Percentiles rank a stretch among this genome's conserved stretches.
Conservation (phyloP, 2,888 invertebrate species). For the Ennomos quercinarius region DNA sequence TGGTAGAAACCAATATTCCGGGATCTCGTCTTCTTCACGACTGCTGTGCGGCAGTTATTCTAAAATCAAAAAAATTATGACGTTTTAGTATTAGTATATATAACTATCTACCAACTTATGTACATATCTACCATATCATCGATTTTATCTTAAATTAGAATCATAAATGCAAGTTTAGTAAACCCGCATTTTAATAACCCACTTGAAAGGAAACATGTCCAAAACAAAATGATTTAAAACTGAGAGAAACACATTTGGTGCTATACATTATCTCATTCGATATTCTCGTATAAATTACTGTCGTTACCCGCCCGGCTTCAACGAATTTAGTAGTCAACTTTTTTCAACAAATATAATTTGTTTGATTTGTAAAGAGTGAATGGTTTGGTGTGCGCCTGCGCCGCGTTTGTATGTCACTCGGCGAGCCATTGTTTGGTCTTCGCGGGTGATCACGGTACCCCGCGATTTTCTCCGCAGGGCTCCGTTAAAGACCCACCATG, state of each 20-base stretch:
- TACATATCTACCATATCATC: too few species aligned
- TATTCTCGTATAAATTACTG: conserved; percentile 33
- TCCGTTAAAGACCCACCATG: conserved; percentile 78
- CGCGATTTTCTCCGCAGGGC: conserved; percentile 80
- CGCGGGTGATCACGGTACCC: conserved; percentile 79
- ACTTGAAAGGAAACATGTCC: conserved; percentile 4
- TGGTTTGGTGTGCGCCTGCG: conserved; percentile 64
- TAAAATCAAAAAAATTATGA: too few species aligned
- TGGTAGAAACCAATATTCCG: too few species aligned
- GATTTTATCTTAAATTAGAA: too few species aligned
- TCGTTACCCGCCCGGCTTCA: conserved; percentile 41
- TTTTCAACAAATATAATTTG: conserved; percentile 81
- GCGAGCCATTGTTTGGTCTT: conserved; percentile 69
- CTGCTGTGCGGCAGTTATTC: too few species aligned
- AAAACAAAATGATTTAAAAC: conserved; percentile 18
- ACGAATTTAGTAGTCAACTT: conserved; percentile 66
- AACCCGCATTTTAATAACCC: background rate
- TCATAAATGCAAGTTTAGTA: too few species aligned
- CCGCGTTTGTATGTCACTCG: conserved; percentile 59
- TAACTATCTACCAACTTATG: too few species aligned
- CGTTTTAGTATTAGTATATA: too few species aligned
- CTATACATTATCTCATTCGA: conserved; percentile 21
- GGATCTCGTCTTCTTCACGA: too few species aligned
- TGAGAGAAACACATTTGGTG: conserved; percentile 22
- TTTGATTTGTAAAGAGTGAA: conserved; percentile 82